Evolutionary conservation across 2,113 vertebrate genomes (phyloP), one percentile per base, ranked within the genome.

Genomic region (Argyrosomus japonicus): DNA sequence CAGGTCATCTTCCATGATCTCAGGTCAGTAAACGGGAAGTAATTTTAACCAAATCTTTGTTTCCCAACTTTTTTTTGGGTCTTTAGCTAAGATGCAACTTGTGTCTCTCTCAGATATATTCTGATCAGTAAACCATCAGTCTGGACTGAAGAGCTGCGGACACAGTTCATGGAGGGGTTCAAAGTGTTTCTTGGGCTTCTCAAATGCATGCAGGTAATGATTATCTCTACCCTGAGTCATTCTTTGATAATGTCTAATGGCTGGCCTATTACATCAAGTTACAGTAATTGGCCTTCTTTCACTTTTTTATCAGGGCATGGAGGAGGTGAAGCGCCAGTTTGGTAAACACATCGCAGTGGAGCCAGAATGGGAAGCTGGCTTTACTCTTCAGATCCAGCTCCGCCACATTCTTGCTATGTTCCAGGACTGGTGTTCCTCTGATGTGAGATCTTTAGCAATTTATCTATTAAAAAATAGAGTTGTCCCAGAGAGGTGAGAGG

Each of bases 321-420:
- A 99, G 92, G 97, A 98, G 86, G 97, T 99, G 91, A 97, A 96
- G 91, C 96, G 98, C 48, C 97, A 99, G 93, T 95, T 99, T 90
- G 97, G 98, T 56, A 98, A 99, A 70, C 98, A 99, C 60, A 97
- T 99, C 71, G 98, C 99, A 68, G 97, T 99, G 23, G 98, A 99
- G 74, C 98, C 98, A 51, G 98, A 99, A 78, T 99, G 98, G 98
- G 98, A 99, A 80, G 97, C 97, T 53, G 98, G 97, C 32, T 98
- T 99, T 91, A 89, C 96, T 83, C 96, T 99, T 87, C 98, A 99
- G 91, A 98, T 99, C 91, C 97, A 98, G 65, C 93, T 99, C 10
- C 97, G 97, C 69, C 97, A 98, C 83, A 97, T 99, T 90, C 95
- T 99, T 51, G 91, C 96, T 36, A 98, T 99, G 97, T 97, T 99